phyloP scores from a whole-genome alignment of 2,113 vertebrate species.

The Perognathus longimembris region DNA sequence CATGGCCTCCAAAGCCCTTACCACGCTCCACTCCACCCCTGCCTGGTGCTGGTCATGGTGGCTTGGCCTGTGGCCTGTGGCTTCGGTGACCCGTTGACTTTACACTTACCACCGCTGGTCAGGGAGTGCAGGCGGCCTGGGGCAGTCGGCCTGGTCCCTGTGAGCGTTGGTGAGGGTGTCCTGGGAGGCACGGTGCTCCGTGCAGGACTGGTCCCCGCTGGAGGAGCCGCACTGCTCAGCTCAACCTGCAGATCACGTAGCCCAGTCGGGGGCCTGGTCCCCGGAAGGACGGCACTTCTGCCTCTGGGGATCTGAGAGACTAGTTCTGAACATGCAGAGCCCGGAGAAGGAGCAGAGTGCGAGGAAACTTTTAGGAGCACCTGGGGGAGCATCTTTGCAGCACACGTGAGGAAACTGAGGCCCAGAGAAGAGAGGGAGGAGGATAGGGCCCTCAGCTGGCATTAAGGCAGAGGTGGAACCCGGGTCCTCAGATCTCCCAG shows the following conservation, averaged over 20 bases:
- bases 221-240: conserved; percentile 82
- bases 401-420: background rate
- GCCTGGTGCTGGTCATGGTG: background rate
- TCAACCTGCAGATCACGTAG: conserved; percentile 80
- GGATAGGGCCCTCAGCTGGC: background rate
- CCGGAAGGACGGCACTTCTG: background rate
- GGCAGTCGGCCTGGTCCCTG: background rate
- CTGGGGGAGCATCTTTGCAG: background rate
- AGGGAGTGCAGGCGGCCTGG: conserved; percentile 78
- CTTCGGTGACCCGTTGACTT: background rate
- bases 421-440: no score
- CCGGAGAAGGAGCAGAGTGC: background rate
- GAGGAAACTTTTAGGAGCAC: background rate
- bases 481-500: background rate
- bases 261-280: background rate
- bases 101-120: conserved; percentile 83
- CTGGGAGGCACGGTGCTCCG: background rate
- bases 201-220: background rate
- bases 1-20: background rate
- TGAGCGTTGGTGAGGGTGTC: background rate
- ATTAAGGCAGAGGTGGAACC: background rate
- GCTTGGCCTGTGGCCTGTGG: no score
- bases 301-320: background rate
- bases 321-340: background rate
- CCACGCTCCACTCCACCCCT: accelerated